These are phyloP conservation scores for Hedya salicella DNA, from an alignment of 2,888 invertebrate species.

Conservation along the genomic window DNA sequence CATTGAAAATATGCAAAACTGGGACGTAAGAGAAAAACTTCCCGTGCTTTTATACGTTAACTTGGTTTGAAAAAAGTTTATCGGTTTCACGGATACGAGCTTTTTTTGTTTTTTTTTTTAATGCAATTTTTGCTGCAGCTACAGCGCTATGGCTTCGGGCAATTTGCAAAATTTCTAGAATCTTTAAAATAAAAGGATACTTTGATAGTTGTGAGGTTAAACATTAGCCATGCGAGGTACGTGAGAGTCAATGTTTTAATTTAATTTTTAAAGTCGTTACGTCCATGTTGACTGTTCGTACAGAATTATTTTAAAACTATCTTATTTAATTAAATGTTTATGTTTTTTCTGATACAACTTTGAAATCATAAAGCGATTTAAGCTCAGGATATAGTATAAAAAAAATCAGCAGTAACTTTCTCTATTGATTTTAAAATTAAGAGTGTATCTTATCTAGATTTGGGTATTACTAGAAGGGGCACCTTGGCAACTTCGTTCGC, in stretches of 20 bases:
- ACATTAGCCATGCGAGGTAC: background rate
- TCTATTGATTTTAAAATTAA: too few relatives aligned
- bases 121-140: constrained; percentile 45
- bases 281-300: too few relatives aligned
- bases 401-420: too few relatives aligned
- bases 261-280: background rate
- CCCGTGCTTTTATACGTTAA: constrained; percentile 67
- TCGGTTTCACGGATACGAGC: constrained; percentile 57
- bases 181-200: constrained; percentile 14
- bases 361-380: too few relatives aligned
- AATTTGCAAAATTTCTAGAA: constrained; percentile 9
- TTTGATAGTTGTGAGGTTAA: constrained; percentile 6
- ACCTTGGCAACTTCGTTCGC: too few relatives aligned
- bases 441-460: too few relatives aligned
- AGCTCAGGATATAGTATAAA: too few relatives aligned
- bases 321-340: too few relatives aligned
- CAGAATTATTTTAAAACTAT: too few relatives aligned
- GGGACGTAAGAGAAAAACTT: constrained; percentile 67
- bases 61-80: constrained; percentile 66
- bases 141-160: constrained; percentile 29
- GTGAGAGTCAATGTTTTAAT: background rate
- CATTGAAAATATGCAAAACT: constrained; percentile 70
- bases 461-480: too few relatives aligned
- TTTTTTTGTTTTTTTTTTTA: constrained; percentile 53
- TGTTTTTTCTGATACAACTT: too few relatives aligned